phyloP scores from a whole-genome alignment of 2,113 vertebrate genomes.

The Otus sunia region DNA sequence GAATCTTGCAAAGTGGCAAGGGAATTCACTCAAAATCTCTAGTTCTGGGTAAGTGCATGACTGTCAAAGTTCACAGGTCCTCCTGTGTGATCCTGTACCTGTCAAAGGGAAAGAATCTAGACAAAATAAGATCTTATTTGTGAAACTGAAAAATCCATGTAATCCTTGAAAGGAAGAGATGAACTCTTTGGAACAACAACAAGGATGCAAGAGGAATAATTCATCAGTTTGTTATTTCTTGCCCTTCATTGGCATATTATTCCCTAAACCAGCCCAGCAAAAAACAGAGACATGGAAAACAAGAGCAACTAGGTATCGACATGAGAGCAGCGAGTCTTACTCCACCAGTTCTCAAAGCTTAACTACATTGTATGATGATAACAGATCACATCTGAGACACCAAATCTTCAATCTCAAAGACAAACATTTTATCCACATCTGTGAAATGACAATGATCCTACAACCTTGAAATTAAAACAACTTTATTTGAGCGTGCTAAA shows the following conservation, averaged over 20 bases:
- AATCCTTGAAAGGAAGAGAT: not conserved
- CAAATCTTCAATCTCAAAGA: not conserved
- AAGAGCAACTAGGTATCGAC: not conserved
- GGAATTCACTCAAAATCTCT: not conserved
- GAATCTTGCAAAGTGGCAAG: not conserved
- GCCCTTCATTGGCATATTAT: not conserved
- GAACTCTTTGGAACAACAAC: not conserved
- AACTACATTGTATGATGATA: not conserved
- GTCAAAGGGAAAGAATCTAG: not conserved
- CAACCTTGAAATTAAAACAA: not conserved
- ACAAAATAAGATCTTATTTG: not conserved
- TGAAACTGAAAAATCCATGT: not conserved
- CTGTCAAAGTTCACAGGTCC: not conserved
- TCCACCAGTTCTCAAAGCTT: not conserved
- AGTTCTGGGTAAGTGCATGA: not conserved
- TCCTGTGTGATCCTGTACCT: not conserved
- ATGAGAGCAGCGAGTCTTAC: not conserved
- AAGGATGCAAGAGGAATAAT: not conserved
- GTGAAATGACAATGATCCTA: not conserved
- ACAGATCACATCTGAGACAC: not conserved
- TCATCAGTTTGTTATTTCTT: not conserved
- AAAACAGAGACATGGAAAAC: not conserved
- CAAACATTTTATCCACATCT: not conserved
- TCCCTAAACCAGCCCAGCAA: not conserved
- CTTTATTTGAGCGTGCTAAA: not conserved